These are phyloP conservation scores for Microtus ochrogaster DNA, from an alignment of 2,113 vertebrate genomes.

Conservation along the genomic window DNA sequence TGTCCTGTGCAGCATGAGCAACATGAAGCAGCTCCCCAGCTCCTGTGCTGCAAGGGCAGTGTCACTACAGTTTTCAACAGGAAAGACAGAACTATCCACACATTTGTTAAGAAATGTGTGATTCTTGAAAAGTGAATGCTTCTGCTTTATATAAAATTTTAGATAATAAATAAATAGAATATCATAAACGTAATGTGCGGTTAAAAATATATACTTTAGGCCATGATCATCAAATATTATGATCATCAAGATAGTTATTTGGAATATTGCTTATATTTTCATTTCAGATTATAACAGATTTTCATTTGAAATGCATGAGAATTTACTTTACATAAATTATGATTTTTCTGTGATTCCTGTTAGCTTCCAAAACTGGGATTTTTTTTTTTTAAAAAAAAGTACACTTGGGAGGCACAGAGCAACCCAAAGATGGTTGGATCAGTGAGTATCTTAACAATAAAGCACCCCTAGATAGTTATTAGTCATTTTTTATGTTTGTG, in stretches of 20 bases:
- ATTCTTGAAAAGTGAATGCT: background rate
- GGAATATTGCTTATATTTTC: background rate
- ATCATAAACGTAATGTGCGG: background rate
- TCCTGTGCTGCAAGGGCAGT: background rate
- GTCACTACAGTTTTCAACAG: slow-evolving; percentile 32
- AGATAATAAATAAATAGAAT: background rate
- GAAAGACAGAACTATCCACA: slow-evolving; percentile 20
- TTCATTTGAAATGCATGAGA: slow-evolving; percentile 7
- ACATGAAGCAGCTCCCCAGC: background rate
- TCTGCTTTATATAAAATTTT: background rate
- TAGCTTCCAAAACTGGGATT: background rate
- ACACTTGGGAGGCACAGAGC: background rate
- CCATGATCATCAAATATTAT: background rate
- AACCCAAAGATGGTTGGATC: background rate
- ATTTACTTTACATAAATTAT: slow-evolving; percentile 18
- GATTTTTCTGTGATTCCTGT: background rate
- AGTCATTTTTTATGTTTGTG: background rate
- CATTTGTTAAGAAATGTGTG: background rate
- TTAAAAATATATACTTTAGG: background rate
- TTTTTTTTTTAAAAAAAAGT: slow-evolving; percentile 33
- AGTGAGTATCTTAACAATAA: background rate
- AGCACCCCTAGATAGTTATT: background rate
- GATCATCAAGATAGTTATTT: background rate
- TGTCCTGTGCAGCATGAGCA: background rate
- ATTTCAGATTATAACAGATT: background rate